phyloP scores from a whole-genome alignment of 2,888 invertebrate species.

The Myopa testacea region DNA sequence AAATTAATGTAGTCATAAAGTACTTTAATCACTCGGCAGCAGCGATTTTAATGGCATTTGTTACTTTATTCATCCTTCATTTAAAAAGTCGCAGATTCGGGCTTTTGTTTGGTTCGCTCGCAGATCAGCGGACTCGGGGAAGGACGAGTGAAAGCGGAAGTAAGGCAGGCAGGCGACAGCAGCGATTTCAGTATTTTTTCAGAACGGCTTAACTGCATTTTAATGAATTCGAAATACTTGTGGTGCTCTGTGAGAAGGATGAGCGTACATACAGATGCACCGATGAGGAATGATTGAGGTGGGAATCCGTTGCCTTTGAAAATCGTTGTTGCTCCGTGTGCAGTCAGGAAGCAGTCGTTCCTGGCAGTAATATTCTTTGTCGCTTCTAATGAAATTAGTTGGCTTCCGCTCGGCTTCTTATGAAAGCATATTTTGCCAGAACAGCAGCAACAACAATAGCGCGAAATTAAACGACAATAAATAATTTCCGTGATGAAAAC shows the following conservation, averaged over 20 bases:
- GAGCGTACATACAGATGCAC: not conserved
- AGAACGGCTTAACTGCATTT: not conserved
- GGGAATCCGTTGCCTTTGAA: too few species aligned
- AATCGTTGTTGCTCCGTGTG: too few species aligned
- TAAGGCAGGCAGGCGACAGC: not conserved
- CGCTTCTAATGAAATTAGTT: slow-evolving; percentile 26
- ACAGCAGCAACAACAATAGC: not conserved
- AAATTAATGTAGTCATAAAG: slow-evolving; percentile 25
- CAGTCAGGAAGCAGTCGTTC: not conserved
- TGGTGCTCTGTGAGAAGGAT: not conserved
- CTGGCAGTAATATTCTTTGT: not conserved
- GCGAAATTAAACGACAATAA: slow-evolving; percentile 26
- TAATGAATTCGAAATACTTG: too few species aligned
- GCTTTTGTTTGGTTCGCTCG: not conserved
- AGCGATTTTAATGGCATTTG: slow-evolving; percentile 8
- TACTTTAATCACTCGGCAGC: slow-evolving; percentile 28
- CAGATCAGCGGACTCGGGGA: not conserved
- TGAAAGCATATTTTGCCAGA: slow-evolving; percentile 7
- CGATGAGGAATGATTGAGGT: not conserved
- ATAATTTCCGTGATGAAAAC: slow-evolving; percentile 28
- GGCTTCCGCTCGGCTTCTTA: slow-evolving; percentile 9
- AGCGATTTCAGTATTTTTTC: not conserved
- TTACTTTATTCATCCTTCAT: not conserved
- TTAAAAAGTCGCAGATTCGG: not conserved
- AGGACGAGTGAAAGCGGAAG: not conserved